These are phyloP conservation scores for Hippocampus mohnikei DNA, from an alignment of 2,113 vertebrate genomes.

Conservation along the genomic window DNA sequence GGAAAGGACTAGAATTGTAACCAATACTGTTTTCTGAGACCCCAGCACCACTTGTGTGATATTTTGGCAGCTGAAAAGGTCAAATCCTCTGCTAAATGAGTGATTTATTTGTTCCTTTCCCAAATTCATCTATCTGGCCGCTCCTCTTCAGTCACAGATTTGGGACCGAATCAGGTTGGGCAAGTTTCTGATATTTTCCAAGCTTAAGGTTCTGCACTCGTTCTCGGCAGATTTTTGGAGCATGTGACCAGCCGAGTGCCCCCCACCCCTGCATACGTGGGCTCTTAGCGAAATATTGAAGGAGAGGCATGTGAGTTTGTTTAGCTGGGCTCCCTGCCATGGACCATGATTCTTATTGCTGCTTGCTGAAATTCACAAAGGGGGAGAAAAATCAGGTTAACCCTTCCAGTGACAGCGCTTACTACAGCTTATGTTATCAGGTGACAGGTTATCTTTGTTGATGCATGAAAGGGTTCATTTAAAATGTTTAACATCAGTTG, in stretches of 20 bases:
- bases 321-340: slow-evolving; percentile 47
- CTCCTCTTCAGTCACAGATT: background rate
- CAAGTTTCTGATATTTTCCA: slow-evolving; percentile 28
- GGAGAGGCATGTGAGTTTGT: slow-evolving; percentile 72
- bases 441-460: no score
- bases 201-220: slow-evolving; percentile 21
- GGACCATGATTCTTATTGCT: slow-evolving; percentile 10
- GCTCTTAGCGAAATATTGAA: slow-evolving; percentile 45
- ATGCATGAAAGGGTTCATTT: background rate
- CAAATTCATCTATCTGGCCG: background rate
- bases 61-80: background rate
- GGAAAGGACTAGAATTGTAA: background rate
- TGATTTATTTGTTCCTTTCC: background rate
- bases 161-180: slow-evolving; percentile 19
- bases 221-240: slow-evolving; percentile 29
- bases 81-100: background rate
- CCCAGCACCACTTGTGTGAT: no score
- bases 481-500: background rate
- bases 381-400: no score
- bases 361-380: background rate
- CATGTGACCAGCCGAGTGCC: slow-evolving; percentile 61
- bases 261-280: slow-evolving; percentile 9
- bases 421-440: no score
- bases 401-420: no score
- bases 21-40: background rate